These are phyloP conservation scores for Onychomys torridus DNA, from an alignment of 2,797 vertebrate species.

Conservation along the genomic window DNA sequence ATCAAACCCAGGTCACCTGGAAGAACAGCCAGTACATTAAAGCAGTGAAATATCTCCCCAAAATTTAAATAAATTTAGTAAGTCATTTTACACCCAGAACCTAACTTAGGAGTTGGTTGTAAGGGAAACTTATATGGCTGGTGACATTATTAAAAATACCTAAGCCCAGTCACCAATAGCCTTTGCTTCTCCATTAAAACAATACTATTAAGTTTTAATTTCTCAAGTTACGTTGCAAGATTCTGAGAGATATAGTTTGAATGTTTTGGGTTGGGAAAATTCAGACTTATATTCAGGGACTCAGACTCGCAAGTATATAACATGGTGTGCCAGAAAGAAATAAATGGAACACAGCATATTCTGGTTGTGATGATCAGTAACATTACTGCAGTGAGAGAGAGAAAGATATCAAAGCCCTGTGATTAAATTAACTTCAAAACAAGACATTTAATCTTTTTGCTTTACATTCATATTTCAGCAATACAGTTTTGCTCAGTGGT, in stretches of 20 bases:
- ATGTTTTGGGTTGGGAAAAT: not conserved
- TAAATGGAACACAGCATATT: conserved; percentile 8
- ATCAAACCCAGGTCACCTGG: not conserved
- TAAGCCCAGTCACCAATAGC: not conserved
- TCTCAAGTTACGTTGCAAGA: not conserved
- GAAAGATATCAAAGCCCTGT: conserved; percentile 30
- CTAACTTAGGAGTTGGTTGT: not conserved
- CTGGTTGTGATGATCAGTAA: conserved; percentile 36
- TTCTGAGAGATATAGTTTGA: not conserved
- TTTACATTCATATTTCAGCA: conserved; percentile 54
- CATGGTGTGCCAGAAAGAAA: not conserved
- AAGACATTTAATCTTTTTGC: conserved; percentile 68
- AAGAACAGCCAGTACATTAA: not conserved
- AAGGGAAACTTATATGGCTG: not conserved
- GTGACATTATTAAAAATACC: not conserved
- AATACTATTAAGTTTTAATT: not conserved
- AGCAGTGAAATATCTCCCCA: not conserved
- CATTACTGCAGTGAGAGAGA: conserved; percentile 30
- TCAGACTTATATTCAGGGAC: not conserved
- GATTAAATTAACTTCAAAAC: conserved; percentile 71
- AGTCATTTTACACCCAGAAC: not conserved
- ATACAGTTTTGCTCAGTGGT: conserved; percentile 41
- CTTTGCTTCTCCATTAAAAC: not conserved
- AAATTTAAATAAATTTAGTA: not conserved
- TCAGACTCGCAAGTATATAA: not conserved